Conservation (phyloP, 2,888 invertebrate species). For the Pristionchus fissidentatus region DNA sequence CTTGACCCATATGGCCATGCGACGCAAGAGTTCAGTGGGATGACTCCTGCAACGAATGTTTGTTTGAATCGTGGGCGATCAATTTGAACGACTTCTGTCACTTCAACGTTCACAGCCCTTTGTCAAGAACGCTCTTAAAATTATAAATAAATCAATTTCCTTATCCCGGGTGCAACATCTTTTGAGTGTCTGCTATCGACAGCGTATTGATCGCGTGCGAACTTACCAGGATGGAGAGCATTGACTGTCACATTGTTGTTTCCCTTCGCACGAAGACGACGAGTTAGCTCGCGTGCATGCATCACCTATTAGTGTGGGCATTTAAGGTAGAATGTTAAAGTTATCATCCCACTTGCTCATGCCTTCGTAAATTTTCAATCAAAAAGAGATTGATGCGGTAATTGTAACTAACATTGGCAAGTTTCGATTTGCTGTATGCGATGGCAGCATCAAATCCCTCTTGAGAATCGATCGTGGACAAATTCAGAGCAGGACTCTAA, state of each 20-base stretch:
- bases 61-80: not conserved
- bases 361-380: not conserved
- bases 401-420: slow-evolving; percentile 67
- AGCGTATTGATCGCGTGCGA: not conserved
- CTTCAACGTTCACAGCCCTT: no score
- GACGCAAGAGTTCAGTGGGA: not conserved
- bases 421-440: slow-evolving; percentile 71
- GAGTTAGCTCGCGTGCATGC: slow-evolving; percentile 69
- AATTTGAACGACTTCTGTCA: no score
- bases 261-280: slow-evolving; percentile 57
- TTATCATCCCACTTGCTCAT: not conserved
- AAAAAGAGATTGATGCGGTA: not conserved
- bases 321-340: not conserved
- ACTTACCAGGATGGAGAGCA: slow-evolving; percentile 86
- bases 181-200: no score
- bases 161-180: no score
- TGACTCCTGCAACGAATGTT: not conserved
- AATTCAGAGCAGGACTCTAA: slow-evolving; percentile 55
- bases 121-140: not conserved
- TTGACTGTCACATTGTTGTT: slow-evolving; percentile 78
- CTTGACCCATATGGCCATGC: not conserved
- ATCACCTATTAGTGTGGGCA: not conserved
- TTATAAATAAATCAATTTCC: slow-evolving; percentile 74
- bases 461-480: slow-evolving; percentile 63
- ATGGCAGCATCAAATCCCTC: slow-evolving; percentile 59